Conservation (phyloP, 1,140 invertebrate genomes). For the Eriocheir sinensis region DNA sequence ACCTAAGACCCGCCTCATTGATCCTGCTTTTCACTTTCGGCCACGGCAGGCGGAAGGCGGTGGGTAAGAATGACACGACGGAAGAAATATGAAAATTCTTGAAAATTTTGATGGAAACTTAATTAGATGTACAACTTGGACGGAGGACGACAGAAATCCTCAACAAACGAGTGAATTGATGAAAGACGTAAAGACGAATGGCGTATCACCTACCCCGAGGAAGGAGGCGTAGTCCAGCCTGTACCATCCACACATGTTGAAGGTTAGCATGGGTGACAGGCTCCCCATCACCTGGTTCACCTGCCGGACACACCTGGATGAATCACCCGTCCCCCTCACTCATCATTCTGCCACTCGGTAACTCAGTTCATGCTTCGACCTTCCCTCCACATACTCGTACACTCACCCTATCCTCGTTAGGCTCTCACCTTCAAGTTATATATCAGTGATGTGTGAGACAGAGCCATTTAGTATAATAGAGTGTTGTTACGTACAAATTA, state of each 20-base stretch:
- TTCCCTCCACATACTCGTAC: not conserved
- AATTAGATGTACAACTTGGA: not conserved
- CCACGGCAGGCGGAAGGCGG: too few species aligned
- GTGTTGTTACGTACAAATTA: too few species aligned
- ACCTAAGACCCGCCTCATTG: too few species aligned
- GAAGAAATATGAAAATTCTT: too few species aligned
- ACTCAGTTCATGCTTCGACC: too few species aligned
- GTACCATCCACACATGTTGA: not conserved
- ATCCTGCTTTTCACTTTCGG: too few species aligned
- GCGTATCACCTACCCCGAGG: not conserved
- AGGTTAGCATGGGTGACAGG: not conserved
- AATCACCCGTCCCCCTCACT: not conserved
- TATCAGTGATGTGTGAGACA: too few species aligned
- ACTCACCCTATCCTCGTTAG: too few species aligned
- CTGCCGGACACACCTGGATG: not conserved
- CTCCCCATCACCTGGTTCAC: not conserved
- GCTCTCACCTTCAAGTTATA: too few species aligned
- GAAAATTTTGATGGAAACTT: too few species aligned
- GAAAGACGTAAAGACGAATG: not conserved
- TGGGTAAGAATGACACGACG: not conserved
- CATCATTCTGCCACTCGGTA: too few species aligned
- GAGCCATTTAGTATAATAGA: too few species aligned
- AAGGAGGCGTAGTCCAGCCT: not conserved
- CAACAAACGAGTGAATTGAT: not conserved
- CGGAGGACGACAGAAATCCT: not conserved